Percentiles rank a stretch among this genome's conserved stretches.
phyloP scores from a whole-genome alignment of 2,888 invertebrate species.

The Campopleginae sp. region DNA sequence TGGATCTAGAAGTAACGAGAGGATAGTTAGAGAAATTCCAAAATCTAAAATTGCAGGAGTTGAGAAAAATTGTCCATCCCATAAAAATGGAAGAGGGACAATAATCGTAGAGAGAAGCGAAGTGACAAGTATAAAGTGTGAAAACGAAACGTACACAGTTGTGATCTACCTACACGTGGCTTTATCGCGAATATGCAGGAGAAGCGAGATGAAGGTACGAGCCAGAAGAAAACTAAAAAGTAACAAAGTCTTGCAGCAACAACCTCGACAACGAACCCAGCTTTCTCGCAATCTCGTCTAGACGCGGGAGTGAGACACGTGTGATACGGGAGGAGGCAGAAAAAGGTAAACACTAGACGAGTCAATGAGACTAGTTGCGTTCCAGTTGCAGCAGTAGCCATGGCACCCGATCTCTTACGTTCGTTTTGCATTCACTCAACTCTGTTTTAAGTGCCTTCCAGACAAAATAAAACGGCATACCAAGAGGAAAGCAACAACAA shows the following conservation, averaged over 20 bases:
- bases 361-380: constrained; percentile 60
- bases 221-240: constrained; percentile 43
- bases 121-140: constrained; percentile 52
- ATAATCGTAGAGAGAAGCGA: constrained; percentile 51
- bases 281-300: constrained; percentile 79
- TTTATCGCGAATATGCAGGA: constrained; percentile 24
- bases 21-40: background rate
- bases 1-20: background rate
- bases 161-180: constrained; percentile 66
- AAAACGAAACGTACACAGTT: constrained; percentile 50
- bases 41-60: background rate
- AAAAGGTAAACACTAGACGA: constrained; percentile 54
- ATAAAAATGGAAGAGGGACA: constrained; percentile 21
- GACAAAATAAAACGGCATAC: constrained; percentile 48
- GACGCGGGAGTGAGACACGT: constrained; percentile 72
- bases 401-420: constrained; percentile 59
- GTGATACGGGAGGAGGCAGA: constrained; percentile 41
- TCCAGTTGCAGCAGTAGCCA: constrained; percentile 60
- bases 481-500: constrained; percentile 3
- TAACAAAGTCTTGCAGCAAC: constrained; percentile 68
- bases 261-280: constrained; percentile 70
- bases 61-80: background rate
- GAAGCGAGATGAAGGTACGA: constrained; percentile 47
- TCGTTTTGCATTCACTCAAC: constrained; percentile 53
- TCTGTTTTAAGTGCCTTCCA: constrained; percentile 44